These are phyloP conservation scores for Pteronotus mesoamericanus DNA, from an alignment of 2,797 vertebrate genomes.

Conservation along the genomic window DNA sequence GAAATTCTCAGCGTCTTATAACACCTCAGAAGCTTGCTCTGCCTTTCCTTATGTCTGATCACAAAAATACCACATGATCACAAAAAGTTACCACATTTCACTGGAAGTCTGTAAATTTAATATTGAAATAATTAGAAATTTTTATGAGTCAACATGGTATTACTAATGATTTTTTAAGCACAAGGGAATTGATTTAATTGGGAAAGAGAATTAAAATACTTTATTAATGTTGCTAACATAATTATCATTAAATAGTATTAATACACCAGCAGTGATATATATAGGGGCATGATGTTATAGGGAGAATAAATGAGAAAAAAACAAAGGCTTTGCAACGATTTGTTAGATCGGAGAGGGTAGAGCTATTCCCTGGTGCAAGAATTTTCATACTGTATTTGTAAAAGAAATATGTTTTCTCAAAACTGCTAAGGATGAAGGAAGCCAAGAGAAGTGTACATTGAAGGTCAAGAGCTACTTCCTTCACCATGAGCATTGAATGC, in stretches of 20 bases:
- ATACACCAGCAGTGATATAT: slow-evolving; percentile 41
- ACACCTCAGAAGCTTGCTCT: not conserved
- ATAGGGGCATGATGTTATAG: not conserved
- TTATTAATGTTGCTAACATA: slow-evolving; percentile 61
- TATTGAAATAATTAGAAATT: slow-evolving; percentile 61
- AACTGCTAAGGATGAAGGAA: slow-evolving; percentile 69
- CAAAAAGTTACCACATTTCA: slow-evolving; percentile 6
- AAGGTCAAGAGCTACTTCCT: slow-evolving; percentile 62
- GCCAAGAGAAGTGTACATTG: slow-evolving; percentile 45
- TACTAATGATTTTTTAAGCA: slow-evolving; percentile 59
- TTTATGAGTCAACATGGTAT: slow-evolving; percentile 47
- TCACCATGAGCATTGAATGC: slow-evolving; percentile 60
- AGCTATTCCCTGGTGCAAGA: slow-evolving; percentile 1
- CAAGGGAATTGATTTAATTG: slow-evolving; percentile 61
- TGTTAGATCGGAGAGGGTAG: slow-evolving; percentile 39
- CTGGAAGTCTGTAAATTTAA: slow-evolving; percentile 41
- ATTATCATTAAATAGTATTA: slow-evolving; percentile 67
- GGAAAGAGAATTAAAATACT: slow-evolving; percentile 60
- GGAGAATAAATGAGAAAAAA: slow-evolving; percentile 41
- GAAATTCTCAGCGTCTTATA: not conserved
- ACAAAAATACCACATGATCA: not conserved
- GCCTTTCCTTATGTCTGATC: not conserved
- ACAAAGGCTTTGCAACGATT: not conserved
- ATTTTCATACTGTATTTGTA: slow-evolving; percentile 55
- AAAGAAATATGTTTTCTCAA: slow-evolving; percentile 63